Percentiles rank a stretch among this genome's conserved stretches.
Conservation (phyloP, 2,797 vertebrate genomes). For the Pangasius macronema region DNA sequence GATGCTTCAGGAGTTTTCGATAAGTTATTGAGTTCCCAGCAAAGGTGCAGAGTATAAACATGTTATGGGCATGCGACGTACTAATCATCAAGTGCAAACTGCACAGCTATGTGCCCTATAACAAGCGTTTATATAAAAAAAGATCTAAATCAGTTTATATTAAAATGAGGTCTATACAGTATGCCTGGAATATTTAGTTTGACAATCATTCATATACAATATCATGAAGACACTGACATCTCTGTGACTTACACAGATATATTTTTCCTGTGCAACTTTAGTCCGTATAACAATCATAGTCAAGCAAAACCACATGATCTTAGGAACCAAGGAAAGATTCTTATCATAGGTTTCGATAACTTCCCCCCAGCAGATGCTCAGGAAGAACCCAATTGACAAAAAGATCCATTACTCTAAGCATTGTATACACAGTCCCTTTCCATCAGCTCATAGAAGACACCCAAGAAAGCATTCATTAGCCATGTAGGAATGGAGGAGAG, state of each 20-base stretch:
- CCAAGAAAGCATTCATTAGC: constrained; percentile 29
- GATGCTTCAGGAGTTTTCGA: background rate
- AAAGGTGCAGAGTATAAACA: background rate
- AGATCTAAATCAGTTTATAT: background rate
- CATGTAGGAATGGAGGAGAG: constrained; percentile 21
- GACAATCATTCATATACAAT: background rate
- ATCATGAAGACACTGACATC: background rate
- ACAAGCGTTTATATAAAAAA: background rate
- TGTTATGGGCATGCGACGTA: background rate
- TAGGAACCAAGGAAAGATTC: background rate
- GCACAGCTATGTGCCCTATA: background rate
- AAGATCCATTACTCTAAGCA: constrained; percentile 10
- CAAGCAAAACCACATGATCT: background rate
- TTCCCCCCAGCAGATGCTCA: background rate
- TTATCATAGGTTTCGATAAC: background rate
- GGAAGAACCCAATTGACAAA: background rate
- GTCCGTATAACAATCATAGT: background rate
- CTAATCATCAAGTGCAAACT: background rate
- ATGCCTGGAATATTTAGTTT: background rate
- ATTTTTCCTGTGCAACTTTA: background rate
- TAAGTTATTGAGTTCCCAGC: background rate
- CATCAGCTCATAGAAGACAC: constrained; percentile 26
- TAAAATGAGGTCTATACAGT: background rate
- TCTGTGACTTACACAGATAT: background rate
- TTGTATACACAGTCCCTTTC: background rate